Percentiles rank a stretch among this genome's conserved stretches.
Conservation (phyloP, 2,797 vertebrate species). For the Acipenser oxyrinchus region DNA sequence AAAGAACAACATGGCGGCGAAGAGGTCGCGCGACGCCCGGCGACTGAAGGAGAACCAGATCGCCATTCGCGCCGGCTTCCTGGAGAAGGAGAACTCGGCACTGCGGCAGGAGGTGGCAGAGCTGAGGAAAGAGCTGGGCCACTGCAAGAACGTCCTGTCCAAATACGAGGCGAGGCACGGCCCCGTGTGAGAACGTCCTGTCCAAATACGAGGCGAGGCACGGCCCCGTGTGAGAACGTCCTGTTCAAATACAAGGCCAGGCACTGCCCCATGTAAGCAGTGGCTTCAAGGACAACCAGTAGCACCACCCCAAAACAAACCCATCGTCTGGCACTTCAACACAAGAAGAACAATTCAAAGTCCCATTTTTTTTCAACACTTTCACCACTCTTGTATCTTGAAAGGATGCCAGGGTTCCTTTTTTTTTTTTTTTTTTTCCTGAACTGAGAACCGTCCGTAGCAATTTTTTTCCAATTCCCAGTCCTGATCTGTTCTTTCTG, state of each 20-base stretch:
- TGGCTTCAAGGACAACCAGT: constrained; percentile 61
- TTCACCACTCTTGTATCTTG: constrained; percentile 25
- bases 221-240: constrained; percentile 26
- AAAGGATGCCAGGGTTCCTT: constrained; percentile 46
- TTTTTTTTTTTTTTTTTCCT: constrained; percentile 43
- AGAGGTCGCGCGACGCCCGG: constrained; percentile 86
- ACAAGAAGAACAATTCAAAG: constrained; percentile 48
- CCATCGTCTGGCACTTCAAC: constrained; percentile 58
- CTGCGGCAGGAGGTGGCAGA: constrained; percentile 88
- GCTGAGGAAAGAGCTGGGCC: constrained; percentile 86
- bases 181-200: constrained; percentile 18
- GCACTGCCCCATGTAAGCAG: constrained; percentile 8
- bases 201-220: constrained; percentile 61
- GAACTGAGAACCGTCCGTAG: constrained; percentile 43
- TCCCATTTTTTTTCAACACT: constrained; percentile 41
- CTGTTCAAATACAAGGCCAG: constrained; percentile 7
- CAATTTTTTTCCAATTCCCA: constrained; percentile 20
- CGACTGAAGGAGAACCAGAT: constrained; percentile 98
- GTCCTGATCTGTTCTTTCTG: constrained; percentile 1
- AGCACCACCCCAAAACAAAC: constrained; percentile 51
- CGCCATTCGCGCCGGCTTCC: constrained; percentile 87
- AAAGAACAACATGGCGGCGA: constrained; percentile 97
- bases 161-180: constrained; percentile 60
- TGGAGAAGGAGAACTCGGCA: constrained; percentile 93
- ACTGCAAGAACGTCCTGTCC: constrained; percentile 83